These are phyloP conservation scores for Branchellion lobata DNA, from an alignment of 2,888 invertebrate species.

Conservation along the genomic window DNA sequence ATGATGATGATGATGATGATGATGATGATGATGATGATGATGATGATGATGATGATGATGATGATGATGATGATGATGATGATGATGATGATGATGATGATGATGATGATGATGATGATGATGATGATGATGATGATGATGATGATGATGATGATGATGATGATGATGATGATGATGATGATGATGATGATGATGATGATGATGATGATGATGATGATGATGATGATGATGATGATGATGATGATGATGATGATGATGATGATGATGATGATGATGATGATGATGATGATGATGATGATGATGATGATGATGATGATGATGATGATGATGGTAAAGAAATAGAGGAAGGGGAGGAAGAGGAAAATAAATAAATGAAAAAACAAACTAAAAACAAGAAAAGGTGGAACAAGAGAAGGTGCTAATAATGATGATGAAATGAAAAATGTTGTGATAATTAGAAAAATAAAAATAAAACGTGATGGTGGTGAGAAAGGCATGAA, in stretches of 20 bases:
- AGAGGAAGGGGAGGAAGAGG: too few relatives aligned
- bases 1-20: conserved; percentile 50
- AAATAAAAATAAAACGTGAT: too few relatives aligned
- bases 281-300: neutral
- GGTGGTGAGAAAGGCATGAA: too few relatives aligned
- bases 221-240: conserved; percentile 51
- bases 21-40: conserved; percentile 46
- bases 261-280: too few relatives aligned
- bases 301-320: conserved; percentile 1
- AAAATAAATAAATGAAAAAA: too few relatives aligned
- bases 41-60: conserved; percentile 51
- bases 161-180: conserved; percentile 45
- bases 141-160: neutral
- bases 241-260: conserved; percentile 51
- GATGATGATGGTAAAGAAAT: too few relatives aligned
- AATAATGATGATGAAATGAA: too few relatives aligned
- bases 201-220: conserved; percentile 50
- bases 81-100: conserved; percentile 48
- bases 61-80: conserved; percentile 47
- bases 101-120: conserved; percentile 49
- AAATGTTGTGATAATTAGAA: too few relatives aligned
- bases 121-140: neutral
- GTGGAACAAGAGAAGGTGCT: too few relatives aligned
- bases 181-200: conserved; percentile 50
- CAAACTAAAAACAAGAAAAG: too few relatives aligned